Conservation (phyloP, 1,140 invertebrate species). For the Listronotus bonariensis region DNA sequence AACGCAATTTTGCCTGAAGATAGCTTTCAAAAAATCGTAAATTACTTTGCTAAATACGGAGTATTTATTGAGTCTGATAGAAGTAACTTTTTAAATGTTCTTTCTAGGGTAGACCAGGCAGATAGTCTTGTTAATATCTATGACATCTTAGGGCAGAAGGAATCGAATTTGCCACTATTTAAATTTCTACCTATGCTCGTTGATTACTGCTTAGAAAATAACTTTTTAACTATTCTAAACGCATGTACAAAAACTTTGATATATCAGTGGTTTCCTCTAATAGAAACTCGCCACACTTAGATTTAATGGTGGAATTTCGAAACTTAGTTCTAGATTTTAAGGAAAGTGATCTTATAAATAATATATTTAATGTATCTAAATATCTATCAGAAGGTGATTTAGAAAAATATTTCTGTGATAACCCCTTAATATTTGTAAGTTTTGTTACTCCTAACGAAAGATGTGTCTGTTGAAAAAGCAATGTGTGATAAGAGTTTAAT, state of each 20-base stretch:
- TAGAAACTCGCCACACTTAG: slow-evolving; percentile 41
- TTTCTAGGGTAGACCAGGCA: slow-evolving; percentile 59
- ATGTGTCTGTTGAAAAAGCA: slow-evolving; percentile 27
- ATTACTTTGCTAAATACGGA: slow-evolving; percentile 61
- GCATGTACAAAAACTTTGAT: slow-evolving; percentile 56
- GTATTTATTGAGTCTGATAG: slow-evolving; percentile 60
- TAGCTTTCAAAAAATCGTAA: slow-evolving; percentile 43
- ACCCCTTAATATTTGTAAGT: slow-evolving; percentile 55
- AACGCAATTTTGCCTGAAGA: slow-evolving; percentile 20
- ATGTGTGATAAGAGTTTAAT: slow-evolving; percentile 19
- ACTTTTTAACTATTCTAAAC: slow-evolving; percentile 59
- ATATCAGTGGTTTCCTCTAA: slow-evolving; percentile 33
- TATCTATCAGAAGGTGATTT: slow-evolving; percentile 48
- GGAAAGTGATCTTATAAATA: slow-evolving; percentile 41
- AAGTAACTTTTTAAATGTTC: slow-evolving; percentile 58
- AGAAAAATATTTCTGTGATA: slow-evolving; percentile 52
- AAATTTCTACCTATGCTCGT: slow-evolving; percentile 61
- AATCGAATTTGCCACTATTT: slow-evolving; percentile 60
- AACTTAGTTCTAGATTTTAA: slow-evolving; percentile 45
- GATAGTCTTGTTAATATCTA: slow-evolving; percentile 61
- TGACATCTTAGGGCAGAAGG: slow-evolving; percentile 60
- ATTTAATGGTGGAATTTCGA: slow-evolving; percentile 51
- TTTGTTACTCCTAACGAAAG: slow-evolving; percentile 52
- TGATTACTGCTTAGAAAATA: slow-evolving; percentile 61
- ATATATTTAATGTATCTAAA: slow-evolving; percentile 51